These are phyloP conservation scores for Chrysaora quinquecirrha DNA, from an alignment of 30 jellyfish, hydroid and myxozoan species.

Conservation along the genomic window DNA sequence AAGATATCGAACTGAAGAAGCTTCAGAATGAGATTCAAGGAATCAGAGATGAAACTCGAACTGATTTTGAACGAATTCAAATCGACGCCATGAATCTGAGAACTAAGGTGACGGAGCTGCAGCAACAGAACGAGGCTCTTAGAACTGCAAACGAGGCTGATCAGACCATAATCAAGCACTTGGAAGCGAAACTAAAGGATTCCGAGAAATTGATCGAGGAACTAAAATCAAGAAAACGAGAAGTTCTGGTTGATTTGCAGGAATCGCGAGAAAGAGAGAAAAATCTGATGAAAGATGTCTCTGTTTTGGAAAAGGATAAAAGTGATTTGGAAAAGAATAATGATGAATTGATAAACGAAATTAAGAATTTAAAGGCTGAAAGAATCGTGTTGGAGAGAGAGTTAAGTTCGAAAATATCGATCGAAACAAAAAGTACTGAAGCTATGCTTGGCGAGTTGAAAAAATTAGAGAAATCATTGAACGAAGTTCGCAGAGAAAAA, in stretches of 20 bases:
- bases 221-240: conserved; percentile 10
- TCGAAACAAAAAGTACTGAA: conserved; percentile 40
- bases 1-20: conserved; percentile 35
- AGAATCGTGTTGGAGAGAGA: conserved; percentile 14
- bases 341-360: neutral
- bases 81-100: conserved; percentile 23
- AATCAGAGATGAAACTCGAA: conserved; percentile 22
- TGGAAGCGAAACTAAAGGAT: conserved; percentile 28
- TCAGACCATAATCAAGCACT: conserved; percentile 61
- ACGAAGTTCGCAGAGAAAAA: conserved; percentile 55
- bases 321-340: neutral
- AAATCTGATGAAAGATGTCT: neutral
- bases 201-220: conserved; percentile 2
- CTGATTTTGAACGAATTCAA: conserved; percentile 40
- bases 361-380: conserved; percentile 10
- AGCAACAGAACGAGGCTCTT: conserved; percentile 51
- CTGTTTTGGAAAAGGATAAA: conserved; percentile 14
- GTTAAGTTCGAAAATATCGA: conserved; percentile 11
- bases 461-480: conserved; percentile 57
- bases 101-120: conserved; percentile 46
- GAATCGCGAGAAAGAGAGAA: conserved; percentile 34
- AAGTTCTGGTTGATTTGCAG: conserved; percentile 21
- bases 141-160: conserved; percentile 71
- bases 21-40: conserved; percentile 17
- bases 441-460: conserved; percentile 58